Evolutionary conservation across 2,888 invertebrate genomes (phyloP).

Genomic region (Catocala nupta): DNA sequence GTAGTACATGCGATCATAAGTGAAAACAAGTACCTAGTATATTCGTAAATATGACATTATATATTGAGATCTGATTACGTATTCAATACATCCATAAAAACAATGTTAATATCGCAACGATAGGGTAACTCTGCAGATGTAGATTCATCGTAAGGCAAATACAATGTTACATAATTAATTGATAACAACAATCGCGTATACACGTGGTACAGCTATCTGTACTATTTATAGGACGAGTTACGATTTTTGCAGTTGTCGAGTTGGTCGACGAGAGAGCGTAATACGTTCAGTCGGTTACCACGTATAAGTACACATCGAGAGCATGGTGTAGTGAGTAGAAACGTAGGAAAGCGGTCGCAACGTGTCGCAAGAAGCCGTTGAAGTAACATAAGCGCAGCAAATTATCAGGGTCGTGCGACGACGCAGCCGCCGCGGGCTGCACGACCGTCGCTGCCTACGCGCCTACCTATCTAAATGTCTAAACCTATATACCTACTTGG

Average conservation of each 20-base stretch:
- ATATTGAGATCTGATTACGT: slow-evolving; percentile 18
- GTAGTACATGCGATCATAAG: background rate
- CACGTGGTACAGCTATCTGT: slow-evolving; percentile 21
- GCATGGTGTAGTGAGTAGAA: slow-evolving; percentile 69
- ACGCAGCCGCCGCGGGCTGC: slow-evolving; percentile 72
- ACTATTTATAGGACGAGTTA: slow-evolving; percentile 20
- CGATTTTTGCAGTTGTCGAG: slow-evolving; percentile 18
- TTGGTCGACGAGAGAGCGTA: slow-evolving; percentile 27
- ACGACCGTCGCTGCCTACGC: slow-evolving; percentile 77
- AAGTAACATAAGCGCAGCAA: slow-evolving; percentile 86
- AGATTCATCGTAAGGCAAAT: slow-evolving; percentile 17
- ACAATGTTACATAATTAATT: slow-evolving; percentile 26
- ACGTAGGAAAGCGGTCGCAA: slow-evolving; percentile 75
- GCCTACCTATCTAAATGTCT: slow-evolving; percentile 66
- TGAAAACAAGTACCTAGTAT: background rate
- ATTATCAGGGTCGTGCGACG: slow-evolving; percentile 85
- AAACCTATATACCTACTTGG: slow-evolving; percentile 57
- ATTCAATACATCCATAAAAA: slow-evolving; percentile 26
- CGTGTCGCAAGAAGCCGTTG: slow-evolving; percentile 86
- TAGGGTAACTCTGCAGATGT: slow-evolving; percentile 17
- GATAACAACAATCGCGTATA: slow-evolving; percentile 15
- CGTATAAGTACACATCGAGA: slow-evolving; percentile 48
- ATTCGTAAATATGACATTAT: background rate
- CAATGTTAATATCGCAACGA: slow-evolving; percentile 38
- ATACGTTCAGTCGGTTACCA: slow-evolving; percentile 18